Percentiles rank a stretch among this genome's conserved stretches.
These are phyloP conservation scores for Phragmatobia fuliginosa DNA, from an alignment of 2,888 invertebrate genomes.

Conservation along the genomic window DNA sequence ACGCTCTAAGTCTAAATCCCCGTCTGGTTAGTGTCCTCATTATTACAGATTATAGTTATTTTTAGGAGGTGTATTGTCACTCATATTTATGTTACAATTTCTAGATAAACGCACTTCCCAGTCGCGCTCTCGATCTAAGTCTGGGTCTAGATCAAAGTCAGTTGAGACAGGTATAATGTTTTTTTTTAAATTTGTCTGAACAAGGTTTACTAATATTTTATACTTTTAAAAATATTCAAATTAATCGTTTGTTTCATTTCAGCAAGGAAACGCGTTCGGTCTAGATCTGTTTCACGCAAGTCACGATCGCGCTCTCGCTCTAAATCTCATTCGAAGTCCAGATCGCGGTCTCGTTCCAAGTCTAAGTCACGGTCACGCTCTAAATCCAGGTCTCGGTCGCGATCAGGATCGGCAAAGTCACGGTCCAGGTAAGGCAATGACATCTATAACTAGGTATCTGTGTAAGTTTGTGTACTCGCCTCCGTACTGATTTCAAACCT, in stretches of 20 bases:
- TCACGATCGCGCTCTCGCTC: constrained; percentile 41
- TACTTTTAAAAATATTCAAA: not conserved
- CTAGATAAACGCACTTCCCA: constrained; percentile 51
- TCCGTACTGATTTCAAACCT: not conserved
- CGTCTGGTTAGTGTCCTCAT: constrained; percentile 39
- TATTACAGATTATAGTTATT: not conserved
- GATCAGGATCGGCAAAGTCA: constrained; percentile 42
- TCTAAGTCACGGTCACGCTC: constrained; percentile 46
- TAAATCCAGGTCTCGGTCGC: constrained; percentile 55
- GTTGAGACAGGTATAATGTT: constrained; percentile 25
- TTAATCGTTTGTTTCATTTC: constrained; percentile 11
- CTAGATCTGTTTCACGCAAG: constrained; percentile 43
- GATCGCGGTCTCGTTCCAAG: constrained; percentile 44
- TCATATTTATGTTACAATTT: not conserved
- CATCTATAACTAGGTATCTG: no score
- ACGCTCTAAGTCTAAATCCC: constrained; percentile 38
- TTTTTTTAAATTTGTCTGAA: not conserved
- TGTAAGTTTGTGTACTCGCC: not conserved
- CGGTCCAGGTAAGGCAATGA: constrained; percentile 26
- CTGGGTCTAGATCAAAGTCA: constrained; percentile 41
- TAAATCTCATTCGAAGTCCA: constrained; percentile 33
- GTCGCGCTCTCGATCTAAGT: constrained; percentile 41
- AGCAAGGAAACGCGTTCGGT: constrained; percentile 46
- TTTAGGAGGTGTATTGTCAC: not conserved
- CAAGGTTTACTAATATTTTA: not conserved